A percentile compares a stretch with the other conserved stretches of the same genome.
Evolutionary conservation across 2,797 vertebrate genomes (phyloP).

Genomic region (Rhodeus uyekii): DNA sequence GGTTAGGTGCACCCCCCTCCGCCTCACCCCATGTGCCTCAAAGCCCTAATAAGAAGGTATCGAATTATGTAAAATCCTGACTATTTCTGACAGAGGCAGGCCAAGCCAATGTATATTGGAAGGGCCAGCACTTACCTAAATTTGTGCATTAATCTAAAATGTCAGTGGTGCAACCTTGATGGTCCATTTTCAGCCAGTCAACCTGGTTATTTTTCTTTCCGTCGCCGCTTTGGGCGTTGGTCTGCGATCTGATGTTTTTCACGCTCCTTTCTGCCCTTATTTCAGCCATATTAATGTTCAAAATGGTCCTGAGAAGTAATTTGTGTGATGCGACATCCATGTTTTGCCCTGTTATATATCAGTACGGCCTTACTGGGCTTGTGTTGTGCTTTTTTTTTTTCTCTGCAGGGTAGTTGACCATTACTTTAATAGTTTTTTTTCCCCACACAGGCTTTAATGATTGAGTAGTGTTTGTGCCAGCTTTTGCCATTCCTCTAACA

Average conservation of each 20-base stretch:
- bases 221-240: slow-evolving; percentile 38
- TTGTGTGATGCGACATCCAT: slow-evolving; percentile 71
- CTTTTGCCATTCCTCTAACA: slow-evolving; percentile 72
- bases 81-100: slow-evolving; percentile 38
- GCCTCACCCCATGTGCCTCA: neutral
- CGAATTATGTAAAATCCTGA: slow-evolving; percentile 46
- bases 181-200: slow-evolving; percentile 51
- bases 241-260: slow-evolving; percentile 46
- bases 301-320: slow-evolving; percentile 63
- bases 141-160: slow-evolving; percentile 48
- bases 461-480: slow-evolving; percentile 62
- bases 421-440: slow-evolving; percentile 66
- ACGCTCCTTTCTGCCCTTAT: slow-evolving; percentile 51
- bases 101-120: slow-evolving; percentile 11
- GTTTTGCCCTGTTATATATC: slow-evolving; percentile 63
- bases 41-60: slow-evolving; percentile 28
- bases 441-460: slow-evolving; percentile 63
- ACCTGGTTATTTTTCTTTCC: slow-evolving; percentile 44
- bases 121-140: slow-evolving; percentile 48
- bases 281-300: slow-evolving; percentile 58
- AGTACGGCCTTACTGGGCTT: slow-evolving; percentile 45
- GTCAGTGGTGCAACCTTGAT: slow-evolving; percentile 50
- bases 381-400: slow-evolving; percentile 37
- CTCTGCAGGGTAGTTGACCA: slow-evolving; percentile 64
- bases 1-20: slow-evolving; percentile 15